phyloP scores from a whole-genome alignment of 2,888 invertebrate species.

The Cyaniris semiargus region DNA sequence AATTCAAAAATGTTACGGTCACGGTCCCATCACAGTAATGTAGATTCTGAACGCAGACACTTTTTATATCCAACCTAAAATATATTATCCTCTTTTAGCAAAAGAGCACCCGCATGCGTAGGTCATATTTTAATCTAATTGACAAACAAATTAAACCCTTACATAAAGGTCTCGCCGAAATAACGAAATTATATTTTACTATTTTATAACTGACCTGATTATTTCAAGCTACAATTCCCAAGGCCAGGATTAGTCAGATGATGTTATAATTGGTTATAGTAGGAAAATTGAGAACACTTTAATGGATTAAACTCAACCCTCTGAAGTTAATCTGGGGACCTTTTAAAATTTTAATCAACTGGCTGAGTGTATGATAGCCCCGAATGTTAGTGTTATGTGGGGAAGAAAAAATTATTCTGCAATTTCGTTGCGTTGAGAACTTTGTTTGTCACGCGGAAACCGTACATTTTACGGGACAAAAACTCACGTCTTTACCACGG shows the following conservation, averaged over 20 bases:
- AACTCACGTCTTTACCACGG: too few species aligned
- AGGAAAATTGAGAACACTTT: neutral
- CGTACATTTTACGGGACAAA: neutral
- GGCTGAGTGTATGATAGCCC: neutral
- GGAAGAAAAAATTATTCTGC: neutral
- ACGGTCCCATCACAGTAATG: too few species aligned
- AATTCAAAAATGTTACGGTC: too few species aligned
- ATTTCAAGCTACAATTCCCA: neutral
- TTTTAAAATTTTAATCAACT: conserved; percentile 17
- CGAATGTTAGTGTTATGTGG: neutral
- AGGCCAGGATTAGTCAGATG: neutral
- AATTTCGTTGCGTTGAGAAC: neutral
- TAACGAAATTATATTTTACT: neutral
- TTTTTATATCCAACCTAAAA: neutral
- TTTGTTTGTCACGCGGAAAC: neutral
- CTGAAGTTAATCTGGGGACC: conserved; percentile 13
- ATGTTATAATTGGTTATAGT: conserved; percentile 1
- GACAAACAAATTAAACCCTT: neutral
- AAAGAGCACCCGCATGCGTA: neutral
- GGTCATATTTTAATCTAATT: neutral
- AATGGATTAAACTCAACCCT: conserved; percentile 10
- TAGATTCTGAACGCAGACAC: too few species aligned
- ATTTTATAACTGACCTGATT: neutral
- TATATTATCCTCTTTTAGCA: neutral
- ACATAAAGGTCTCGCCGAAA: neutral